A percentile compares a stretch with the other conserved stretches of the same genome.
Evolutionary conservation across 2,113 vertebrate species (phyloP).

Genomic region (Macroglossus sobrinus): DNA sequence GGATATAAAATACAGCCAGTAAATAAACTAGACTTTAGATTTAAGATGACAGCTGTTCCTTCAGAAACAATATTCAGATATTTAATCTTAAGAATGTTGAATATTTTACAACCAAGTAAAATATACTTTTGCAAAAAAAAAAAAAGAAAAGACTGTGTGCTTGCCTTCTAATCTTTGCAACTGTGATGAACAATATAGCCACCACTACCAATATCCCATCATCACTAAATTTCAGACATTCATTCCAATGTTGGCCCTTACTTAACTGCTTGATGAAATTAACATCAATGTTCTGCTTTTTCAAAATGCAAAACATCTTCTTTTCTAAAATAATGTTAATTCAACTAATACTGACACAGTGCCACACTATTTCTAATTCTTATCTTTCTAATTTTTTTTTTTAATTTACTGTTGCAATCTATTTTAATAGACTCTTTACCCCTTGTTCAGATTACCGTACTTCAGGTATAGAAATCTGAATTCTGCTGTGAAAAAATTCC

Average conservation of each 20-base stretch:
- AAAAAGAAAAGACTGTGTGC: conserved; percentile 45
- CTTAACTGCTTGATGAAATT: neutral
- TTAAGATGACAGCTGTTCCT: conserved; percentile 89
- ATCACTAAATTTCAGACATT: neutral
- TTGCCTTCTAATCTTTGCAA: conserved; percentile 66
- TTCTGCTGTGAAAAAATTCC: neutral
- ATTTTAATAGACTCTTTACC: neutral
- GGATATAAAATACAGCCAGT: conserved; percentile 85
- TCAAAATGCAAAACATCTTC: neutral
- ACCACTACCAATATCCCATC: accelerated
- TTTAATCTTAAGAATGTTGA: conserved; percentile 82
- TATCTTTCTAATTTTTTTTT: too few species aligned
- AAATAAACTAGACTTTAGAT: conserved; percentile 91
- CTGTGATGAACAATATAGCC: conserved; percentile 23
- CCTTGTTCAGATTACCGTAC: neutral
- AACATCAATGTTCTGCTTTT: neutral
- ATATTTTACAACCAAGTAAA: conserved; percentile 81
- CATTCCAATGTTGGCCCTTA: neutral
- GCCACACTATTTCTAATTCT: neutral
- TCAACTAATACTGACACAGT: neutral
- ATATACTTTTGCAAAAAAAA: conserved; percentile 68
- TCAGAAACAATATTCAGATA: conserved; percentile 87
- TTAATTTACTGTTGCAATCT: neutral
- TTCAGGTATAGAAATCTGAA: neutral
- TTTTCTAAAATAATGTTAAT: neutral